These are phyloP conservation scores for Lacerta agilis DNA, from an alignment of 2,797 vertebrate genomes.

Conservation along the genomic window DNA sequence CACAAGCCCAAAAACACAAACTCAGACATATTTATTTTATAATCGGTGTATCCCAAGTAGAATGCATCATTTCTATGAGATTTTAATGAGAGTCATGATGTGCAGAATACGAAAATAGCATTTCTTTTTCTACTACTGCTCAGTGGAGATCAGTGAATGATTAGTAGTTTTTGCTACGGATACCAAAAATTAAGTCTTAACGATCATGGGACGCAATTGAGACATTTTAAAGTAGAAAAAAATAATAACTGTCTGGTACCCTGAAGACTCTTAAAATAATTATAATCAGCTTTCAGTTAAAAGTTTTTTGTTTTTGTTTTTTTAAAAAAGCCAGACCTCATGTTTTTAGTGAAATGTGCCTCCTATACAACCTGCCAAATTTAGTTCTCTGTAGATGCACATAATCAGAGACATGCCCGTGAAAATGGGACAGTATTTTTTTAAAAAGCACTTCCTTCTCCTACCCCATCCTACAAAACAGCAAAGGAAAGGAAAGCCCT, in stretches of 20 bases:
- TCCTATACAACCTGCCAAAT: not conserved
- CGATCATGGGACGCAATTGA: constrained; percentile 51
- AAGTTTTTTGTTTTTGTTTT: not conserved
- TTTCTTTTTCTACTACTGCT: constrained; percentile 62
- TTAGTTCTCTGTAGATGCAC: not conserved
- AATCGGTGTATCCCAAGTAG: constrained; percentile 63
- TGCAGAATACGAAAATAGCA: constrained; percentile 44
- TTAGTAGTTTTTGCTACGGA: constrained; percentile 58
- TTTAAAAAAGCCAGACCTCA: too few species aligned
- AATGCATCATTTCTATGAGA: constrained; percentile 63
- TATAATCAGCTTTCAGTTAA: constrained; percentile 7
- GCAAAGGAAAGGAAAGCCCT: not conserved
- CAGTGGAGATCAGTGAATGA: constrained; percentile 43
- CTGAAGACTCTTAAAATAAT: not conserved
- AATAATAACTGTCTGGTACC: not conserved
- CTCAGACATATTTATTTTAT: constrained; percentile 66
- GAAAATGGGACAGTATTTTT: not conserved
- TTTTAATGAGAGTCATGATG: constrained; percentile 69
- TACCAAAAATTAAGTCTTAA: constrained; percentile 58
- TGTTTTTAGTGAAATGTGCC: not conserved
- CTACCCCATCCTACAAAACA: not conserved
- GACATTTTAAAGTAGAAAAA: constrained; percentile 43
- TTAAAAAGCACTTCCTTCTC: not conserved
- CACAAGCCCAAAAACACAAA: constrained; percentile 58
- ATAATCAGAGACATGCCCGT: not conserved